Base-by-base conservation (phyloP, 2,797 vertebrate species). In the Macropodus opercularis region DNA sequence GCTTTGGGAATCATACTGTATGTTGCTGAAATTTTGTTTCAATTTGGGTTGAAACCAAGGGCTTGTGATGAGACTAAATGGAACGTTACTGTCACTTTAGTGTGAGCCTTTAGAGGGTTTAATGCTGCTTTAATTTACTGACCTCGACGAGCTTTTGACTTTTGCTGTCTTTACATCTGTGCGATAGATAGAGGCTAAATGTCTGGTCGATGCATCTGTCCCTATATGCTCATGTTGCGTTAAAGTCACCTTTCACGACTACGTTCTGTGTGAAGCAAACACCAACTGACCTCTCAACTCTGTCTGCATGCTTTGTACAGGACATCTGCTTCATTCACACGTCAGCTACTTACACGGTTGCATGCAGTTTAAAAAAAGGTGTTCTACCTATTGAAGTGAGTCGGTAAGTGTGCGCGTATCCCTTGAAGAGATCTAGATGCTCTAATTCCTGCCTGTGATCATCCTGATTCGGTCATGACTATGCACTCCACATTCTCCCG, bases 371-470 rank as follows among this genome's bases (percentile, higher is more conserved):
- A 17, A 55, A 15, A 69, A 58, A 69, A 73, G 41, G 63, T 57
- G 62, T 56, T 46, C 14, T 36, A 79, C 66, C 72, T 73, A 64
- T 62, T 79, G 46, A 81, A 77, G 64, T 49, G 63, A 65, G 66
- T 55, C 43, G 47, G 47, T 44, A 50, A 47, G 63, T 46, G 59
- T 13, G 19, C 39, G 21, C n/a, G 44, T 46, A 19, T 63, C 44
- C 50, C 36, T 58, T 60, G 58, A 84, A 66, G 77, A 81, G 63
- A 77, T 75, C 58, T 40, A 61, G 21, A 80, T 72, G 62, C 69
- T 72, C 50, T 69, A 57, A 85, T 81, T 82, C 79, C 81, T 79
- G 57, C 51, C 65, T 72, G 69, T 12, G 68, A 69, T 79, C 62
- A 44, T 49, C 54, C 50, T 22, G 60, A 86, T 79, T 72, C 54